phyloP scores from a whole-genome alignment of 2,113 vertebrate genomes.

The Carassius gibelio region DNA sequence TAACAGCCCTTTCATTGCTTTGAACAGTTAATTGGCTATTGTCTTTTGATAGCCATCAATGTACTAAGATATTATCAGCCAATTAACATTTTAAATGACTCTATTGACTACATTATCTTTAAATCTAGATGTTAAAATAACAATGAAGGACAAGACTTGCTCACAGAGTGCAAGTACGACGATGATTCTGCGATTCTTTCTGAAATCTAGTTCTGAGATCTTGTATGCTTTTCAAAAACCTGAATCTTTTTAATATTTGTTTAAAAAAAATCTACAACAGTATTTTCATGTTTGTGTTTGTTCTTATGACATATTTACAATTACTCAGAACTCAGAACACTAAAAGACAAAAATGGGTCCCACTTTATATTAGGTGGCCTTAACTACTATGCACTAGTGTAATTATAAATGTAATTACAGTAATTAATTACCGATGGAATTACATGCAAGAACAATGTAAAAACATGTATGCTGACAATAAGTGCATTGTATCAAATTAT shows the following conservation, averaged over 20 bases:
- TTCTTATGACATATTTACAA: not conserved
- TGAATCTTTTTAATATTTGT: not conserved
- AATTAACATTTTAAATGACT: slow-evolving; percentile 41
- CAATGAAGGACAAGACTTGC: slow-evolving; percentile 27
- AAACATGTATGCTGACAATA: too few relatives aligned
- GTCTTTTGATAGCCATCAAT: slow-evolving; percentile 46
- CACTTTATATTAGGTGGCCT: too few relatives aligned
- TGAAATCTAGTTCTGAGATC: not conserved
- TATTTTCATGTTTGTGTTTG: not conserved
- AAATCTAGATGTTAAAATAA: slow-evolving; percentile 33
- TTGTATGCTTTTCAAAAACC: not conserved
- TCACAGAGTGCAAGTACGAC: not conserved
- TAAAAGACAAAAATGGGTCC: too few relatives aligned
- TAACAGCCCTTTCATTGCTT: not conserved
- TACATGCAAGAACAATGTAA: too few relatives aligned
- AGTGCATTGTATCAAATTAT: too few relatives aligned
- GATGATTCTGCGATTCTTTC: not conserved
- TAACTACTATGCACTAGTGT: too few relatives aligned
- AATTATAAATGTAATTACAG: too few relatives aligned
- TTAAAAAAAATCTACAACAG: not conserved
- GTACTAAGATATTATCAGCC: slow-evolving; percentile 36
- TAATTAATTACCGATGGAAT: too few relatives aligned
- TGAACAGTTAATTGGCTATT: slow-evolving; percentile 4
- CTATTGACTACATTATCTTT: slow-evolving; percentile 40
- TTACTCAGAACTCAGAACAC: not conserved